Conservation (phyloP, 2,888 invertebrate species). For the Hyppa rectilinea region DNA sequence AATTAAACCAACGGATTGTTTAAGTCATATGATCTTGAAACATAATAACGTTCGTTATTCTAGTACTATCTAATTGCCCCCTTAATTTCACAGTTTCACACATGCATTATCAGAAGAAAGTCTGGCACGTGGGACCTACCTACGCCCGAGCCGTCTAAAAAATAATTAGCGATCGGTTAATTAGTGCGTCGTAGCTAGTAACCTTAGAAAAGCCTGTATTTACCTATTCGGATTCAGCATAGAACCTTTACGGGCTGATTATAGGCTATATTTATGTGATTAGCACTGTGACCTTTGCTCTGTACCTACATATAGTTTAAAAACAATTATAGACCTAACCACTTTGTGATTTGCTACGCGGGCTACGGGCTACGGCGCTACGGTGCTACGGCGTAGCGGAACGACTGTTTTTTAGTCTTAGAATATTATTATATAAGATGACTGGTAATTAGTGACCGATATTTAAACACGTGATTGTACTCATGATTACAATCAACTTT, state of each 20-base stretch:
- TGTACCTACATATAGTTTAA: not conserved
- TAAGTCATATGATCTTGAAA: too few relatives aligned
- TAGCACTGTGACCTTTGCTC: not conserved
- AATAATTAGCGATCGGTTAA: not conserved
- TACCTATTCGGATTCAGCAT: not conserved
- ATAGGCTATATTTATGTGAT: not conserved
- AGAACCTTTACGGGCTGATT: not conserved
- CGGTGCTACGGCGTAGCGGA: constrained; percentile 26
- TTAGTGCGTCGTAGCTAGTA: not conserved
- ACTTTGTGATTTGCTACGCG: constrained; percentile 9
- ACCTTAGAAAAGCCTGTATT: not conserved
- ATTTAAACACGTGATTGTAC: too few relatives aligned
- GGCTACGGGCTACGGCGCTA: constrained; percentile 7
- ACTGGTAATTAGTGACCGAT: too few relatives aligned
- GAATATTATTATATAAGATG: too few relatives aligned
- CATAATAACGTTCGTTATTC: too few relatives aligned
- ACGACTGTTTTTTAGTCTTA: too few relatives aligned
- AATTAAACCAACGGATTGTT: too few relatives aligned
- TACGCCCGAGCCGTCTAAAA: not conserved
- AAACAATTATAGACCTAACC: not conserved
- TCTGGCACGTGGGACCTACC: not conserved
- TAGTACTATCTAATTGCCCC: not conserved
- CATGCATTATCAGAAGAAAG: not conserved
- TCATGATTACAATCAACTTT: too few relatives aligned
- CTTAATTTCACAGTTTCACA: not conserved